Conservation (phyloP, 2,113 vertebrate genomes). For the Rousettus leschenaultii region DNA sequence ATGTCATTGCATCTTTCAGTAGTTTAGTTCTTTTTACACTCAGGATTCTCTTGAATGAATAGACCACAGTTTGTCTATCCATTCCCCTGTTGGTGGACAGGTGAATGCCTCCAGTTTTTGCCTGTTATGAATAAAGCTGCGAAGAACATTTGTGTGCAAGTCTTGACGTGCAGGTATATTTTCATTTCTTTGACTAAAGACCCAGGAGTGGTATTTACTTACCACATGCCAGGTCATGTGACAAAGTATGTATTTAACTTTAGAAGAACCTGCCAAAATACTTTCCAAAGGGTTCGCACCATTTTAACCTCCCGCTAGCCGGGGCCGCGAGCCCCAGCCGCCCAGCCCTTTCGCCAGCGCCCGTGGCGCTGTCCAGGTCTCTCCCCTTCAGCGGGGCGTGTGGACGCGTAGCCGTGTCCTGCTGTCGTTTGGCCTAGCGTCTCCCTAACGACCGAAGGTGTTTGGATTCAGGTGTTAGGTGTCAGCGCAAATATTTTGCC, state of each 20-base stretch:
- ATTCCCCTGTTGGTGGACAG: not conserved
- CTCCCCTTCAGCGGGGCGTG: no score
- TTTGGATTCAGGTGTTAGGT: not conserved
- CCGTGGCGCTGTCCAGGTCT: no score
- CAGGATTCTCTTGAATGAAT: fast-evolving
- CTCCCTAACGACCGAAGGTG: not conserved
- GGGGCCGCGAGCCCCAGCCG: no score
- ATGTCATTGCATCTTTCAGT: no score
- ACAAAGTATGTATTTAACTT: not conserved
- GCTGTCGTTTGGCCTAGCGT: fast-evolving
- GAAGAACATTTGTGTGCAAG: not conserved
- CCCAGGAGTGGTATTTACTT: not conserved
- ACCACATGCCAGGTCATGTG: not conserved
- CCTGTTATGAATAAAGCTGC: not conserved
- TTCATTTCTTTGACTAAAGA: not conserved
- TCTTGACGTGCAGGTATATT: fast-evolving
- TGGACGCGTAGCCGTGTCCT: not conserved
- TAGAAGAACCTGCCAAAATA: not conserved
- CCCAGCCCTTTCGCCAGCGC: no score
- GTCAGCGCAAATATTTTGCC: not conserved
- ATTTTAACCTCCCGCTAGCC: not conserved
- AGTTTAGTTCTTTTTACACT: not conserved
- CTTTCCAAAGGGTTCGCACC: not conserved
- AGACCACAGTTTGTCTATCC: fast-evolving
- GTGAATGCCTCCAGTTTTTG: not conserved